A percentile compares a stretch with the other conserved stretches of the same genome.
phyloP scores from a whole-genome alignment of 2,888 invertebrate species.

The Archaeoteleia sp. region DNA sequence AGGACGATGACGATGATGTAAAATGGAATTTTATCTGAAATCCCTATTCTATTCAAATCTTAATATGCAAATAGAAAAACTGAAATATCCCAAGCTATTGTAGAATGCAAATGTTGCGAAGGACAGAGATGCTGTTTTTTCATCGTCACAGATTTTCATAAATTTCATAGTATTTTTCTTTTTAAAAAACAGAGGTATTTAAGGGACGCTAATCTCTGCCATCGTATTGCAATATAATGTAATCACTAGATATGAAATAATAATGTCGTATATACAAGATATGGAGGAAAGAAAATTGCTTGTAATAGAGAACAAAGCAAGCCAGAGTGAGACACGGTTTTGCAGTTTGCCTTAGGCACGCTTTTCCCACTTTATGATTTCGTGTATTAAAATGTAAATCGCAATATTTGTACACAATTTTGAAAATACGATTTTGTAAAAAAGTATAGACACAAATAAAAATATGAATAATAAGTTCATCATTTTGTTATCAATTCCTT shows the following conservation, averaged over 20 bases:
- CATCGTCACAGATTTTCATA: constrained; percentile 29
- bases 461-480: no score
- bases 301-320: constrained; percentile 29
- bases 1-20: constrained; percentile 5
- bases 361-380: constrained; percentile 34
- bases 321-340: constrained; percentile 12
- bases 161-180: constrained; percentile 33
- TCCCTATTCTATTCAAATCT: constrained; percentile 3
- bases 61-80: constrained; percentile 2
- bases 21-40: constrained; percentile 13
- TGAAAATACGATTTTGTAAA: no score
- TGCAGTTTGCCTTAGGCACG: constrained; percentile 19
- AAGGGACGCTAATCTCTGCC: constrained; percentile 24
- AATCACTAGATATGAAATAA: constrained; percentile 35
- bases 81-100: constrained; percentile 10
- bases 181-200: constrained; percentile 21
- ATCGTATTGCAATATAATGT: constrained; percentile 24
- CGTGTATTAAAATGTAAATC: constrained; percentile 36
- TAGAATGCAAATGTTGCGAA: constrained; percentile 21
- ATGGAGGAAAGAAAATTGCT: constrained; percentile 27
- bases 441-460: no score
- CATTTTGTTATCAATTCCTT: no score
- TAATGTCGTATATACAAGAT: constrained; percentile 28
- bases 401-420: constrained; percentile 31
- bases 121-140: constrained; percentile 23